phyloP scores from a whole-genome alignment of 1,140 invertebrate genomes.

The Brachionus asplanchnoidis region DNA sequence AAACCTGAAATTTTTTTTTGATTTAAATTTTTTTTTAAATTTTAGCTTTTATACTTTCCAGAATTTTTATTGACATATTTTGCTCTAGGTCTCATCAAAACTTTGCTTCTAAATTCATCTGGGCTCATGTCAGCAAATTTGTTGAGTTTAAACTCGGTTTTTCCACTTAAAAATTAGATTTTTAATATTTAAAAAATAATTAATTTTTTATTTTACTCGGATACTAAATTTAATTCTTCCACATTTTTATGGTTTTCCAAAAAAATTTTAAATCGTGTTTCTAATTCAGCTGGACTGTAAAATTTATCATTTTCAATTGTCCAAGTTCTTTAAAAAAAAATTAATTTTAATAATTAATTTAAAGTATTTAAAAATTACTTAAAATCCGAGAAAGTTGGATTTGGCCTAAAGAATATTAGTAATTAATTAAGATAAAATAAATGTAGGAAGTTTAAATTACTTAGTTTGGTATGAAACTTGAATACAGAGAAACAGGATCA shows the following conservation, averaged over 20 bases:
- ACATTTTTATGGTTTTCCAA: slow-evolving; percentile 45
- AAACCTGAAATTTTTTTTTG: neutral
- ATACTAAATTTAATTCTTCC: slow-evolving; percentile 44
- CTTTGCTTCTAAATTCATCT: slow-evolving; percentile 46
- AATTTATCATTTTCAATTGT: slow-evolving; percentile 41
- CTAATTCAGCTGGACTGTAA: slow-evolving; percentile 42
- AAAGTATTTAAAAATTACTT: neutral
- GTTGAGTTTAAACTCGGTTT: slow-evolving; percentile 45
- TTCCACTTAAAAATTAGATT: neutral
- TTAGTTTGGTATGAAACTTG: neutral
- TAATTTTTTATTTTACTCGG: slow-evolving; percentile 42
- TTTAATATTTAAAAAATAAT: neutral
- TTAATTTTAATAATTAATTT: neutral
- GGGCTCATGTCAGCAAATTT: slow-evolving; percentile 48
- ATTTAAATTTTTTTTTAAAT: neutral
- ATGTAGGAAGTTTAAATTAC: neutral
- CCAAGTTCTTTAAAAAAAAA: slow-evolving; percentile 36
- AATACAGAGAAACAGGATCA: neutral
- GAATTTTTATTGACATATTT: neutral
- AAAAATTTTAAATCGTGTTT: slow-evolving; percentile 45
- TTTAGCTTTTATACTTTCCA: neutral
- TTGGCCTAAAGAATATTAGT: neutral
- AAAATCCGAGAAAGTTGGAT: neutral
- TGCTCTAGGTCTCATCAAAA: slow-evolving; percentile 46
- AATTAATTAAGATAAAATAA: neutral